A percentile compares a stretch with the other conserved stretches of the same genome.
phyloP scores from a whole-genome alignment of 2,113 vertebrate species.

The Phylloscopus trochilus region DNA sequence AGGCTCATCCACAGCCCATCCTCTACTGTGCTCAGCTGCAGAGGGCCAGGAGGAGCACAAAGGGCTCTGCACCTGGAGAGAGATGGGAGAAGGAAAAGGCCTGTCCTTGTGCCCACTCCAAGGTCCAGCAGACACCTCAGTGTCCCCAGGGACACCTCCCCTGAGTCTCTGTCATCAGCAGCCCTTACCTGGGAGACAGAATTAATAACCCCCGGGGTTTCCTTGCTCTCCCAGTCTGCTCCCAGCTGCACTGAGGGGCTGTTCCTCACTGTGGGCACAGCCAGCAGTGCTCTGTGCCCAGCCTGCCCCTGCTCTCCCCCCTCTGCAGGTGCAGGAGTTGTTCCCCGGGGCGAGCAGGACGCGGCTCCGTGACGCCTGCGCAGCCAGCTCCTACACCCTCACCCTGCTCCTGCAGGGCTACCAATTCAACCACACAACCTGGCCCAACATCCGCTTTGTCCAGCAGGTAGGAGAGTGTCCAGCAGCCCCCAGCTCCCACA shows the following conservation, averaged over 20 bases:
- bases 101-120: too few relatives aligned
- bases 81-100: too few relatives aligned
- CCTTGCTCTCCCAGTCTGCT: neutral
- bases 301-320: neutral
- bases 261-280: neutral
- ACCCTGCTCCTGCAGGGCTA: constrained; percentile 79
- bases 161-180: too few relatives aligned
- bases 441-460: constrained; percentile 77
- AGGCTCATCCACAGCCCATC: neutral
- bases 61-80: neutral
- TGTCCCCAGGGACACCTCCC: too few relatives aligned
- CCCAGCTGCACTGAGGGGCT: neutral
- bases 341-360: neutral
- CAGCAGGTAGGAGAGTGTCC: constrained; percentile 68
- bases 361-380: constrained; percentile 76
- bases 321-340: constrained; percentile 57
- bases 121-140: too few relatives aligned
- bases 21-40: neutral
- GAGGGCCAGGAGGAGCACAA: neutral
- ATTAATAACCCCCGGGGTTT: accelerated
- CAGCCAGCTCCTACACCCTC: constrained; percentile 73
- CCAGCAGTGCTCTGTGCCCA: neutral
- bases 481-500: accelerated
- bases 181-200: too few relatives aligned
- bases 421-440: constrained; percentile 72